Conservation (phyloP, 2,888 invertebrate genomes). For the Biston stratarius region DNA sequence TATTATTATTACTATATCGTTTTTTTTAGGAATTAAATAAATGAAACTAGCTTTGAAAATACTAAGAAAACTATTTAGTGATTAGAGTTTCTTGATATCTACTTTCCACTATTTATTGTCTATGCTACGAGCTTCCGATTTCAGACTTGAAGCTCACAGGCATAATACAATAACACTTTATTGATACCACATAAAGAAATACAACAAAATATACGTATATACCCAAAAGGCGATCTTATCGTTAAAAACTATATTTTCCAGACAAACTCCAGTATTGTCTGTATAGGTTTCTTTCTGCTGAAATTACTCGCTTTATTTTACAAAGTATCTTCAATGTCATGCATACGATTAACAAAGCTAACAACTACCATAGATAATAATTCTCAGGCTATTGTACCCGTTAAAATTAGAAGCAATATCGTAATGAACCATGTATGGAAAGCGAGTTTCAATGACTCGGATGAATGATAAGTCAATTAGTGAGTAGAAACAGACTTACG, state of each 20-base stretch:
- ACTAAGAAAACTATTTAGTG: no score
- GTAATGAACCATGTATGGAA: slow-evolving; percentile 32
- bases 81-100: no score
- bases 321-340: slow-evolving; percentile 1
- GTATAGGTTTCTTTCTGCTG: neutral
- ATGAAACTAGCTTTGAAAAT: no score
- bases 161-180: neutral
- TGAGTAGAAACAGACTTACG: slow-evolving; percentile 46
- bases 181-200: no score
- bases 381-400: slow-evolving; percentile 40
- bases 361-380: neutral
- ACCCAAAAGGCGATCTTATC: no score
- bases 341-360: slow-evolving; percentile 8
- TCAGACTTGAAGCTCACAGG: neutral
- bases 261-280: neutral
- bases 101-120: neutral
- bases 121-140: neutral
- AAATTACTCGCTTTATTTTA: neutral
- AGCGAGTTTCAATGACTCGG: slow-evolving; percentile 31
- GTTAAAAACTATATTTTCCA: neutral
- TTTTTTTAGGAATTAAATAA: no score
- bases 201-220: no score
- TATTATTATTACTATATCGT: no score
- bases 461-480: slow-evolving; percentile 46
- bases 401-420: slow-evolving; percentile 37